Conservation (phyloP, 2,888 invertebrate species). For the Andrena trimmerana region DNA sequence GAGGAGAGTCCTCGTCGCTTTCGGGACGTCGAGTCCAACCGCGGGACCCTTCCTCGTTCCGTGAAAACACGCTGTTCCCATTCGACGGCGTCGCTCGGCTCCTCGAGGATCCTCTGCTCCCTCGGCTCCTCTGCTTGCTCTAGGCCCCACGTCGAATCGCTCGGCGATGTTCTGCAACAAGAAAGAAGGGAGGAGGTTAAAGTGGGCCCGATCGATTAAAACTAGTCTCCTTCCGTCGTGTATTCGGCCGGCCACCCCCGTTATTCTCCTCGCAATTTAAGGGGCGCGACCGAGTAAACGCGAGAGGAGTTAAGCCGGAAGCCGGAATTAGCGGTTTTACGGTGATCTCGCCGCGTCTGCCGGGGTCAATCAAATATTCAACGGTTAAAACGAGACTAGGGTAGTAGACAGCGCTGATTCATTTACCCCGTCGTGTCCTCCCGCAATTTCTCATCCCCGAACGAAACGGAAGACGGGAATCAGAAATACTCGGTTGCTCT, state of each 20-base stretch:
- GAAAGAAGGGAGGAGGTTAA: slow-evolving; percentile 22
- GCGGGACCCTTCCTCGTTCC: slow-evolving; percentile 12
- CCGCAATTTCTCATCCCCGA: slow-evolving; percentile 55
- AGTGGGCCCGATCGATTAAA: slow-evolving; percentile 28
- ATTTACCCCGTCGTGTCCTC: slow-evolving; percentile 40
- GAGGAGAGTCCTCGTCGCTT: slow-evolving; percentile 6
- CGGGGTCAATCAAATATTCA: slow-evolving; percentile 51
- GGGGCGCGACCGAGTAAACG: neutral
- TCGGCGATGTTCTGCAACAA: slow-evolving; percentile 49
- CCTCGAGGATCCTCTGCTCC: slow-evolving; percentile 19
- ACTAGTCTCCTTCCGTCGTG: neutral
- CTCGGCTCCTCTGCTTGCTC: slow-evolving; percentile 32
- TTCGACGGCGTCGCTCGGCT: slow-evolving; percentile 27
- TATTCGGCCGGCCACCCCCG: neutral
- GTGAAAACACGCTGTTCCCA: slow-evolving; percentile 34
- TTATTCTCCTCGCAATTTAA: slow-evolving; percentile 2
- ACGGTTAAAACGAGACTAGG: slow-evolving; percentile 32
- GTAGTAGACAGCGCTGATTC: slow-evolving; percentile 31
- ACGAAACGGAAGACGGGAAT: slow-evolving; percentile 31
- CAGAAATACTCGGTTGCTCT: neutral
- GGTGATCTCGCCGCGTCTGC: slow-evolving; percentile 10
- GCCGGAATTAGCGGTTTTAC: slow-evolving; percentile 34
- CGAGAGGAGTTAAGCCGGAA: slow-evolving; percentile 26
- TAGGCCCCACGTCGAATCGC: slow-evolving; percentile 36
- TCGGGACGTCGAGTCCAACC: slow-evolving; percentile 45